These are phyloP conservation scores for Otus sunia DNA, from an alignment of 2,113 vertebrate species.

Conservation along the genomic window DNA sequence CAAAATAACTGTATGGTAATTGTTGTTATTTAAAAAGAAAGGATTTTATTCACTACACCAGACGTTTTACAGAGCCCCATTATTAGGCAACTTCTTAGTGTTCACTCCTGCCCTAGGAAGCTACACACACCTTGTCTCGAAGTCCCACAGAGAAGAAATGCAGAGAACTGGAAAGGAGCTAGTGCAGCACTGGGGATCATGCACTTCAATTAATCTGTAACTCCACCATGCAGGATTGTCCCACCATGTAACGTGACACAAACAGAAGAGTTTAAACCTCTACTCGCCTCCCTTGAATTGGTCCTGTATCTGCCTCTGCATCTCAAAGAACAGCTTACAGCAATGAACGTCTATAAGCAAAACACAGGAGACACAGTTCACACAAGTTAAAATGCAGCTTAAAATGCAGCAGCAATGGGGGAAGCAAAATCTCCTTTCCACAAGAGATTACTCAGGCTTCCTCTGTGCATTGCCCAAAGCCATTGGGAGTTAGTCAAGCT, in stretches of 20 bases:
- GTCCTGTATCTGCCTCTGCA: not conserved
- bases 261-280: not conserved
- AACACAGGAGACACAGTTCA: not conserved
- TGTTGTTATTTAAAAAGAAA: not conserved
- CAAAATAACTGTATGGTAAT: not conserved
- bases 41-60: not conserved
- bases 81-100: not conserved
- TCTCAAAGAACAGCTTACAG: not conserved
- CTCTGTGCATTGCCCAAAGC: not conserved
- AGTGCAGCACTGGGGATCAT: not conserved
- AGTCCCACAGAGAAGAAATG: not conserved
- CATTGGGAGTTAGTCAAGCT: not conserved
- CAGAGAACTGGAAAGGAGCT: not conserved
- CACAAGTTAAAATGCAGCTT: not conserved
- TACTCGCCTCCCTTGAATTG: not conserved
- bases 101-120: not conserved
- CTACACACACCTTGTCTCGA: not conserved
- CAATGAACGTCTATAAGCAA: not conserved
- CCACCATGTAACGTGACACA: rapidly evolving
- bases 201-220: not conserved
- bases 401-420: not conserved
- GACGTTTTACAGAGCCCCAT: not conserved
- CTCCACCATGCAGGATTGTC: not conserved
- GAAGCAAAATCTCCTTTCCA: not conserved
- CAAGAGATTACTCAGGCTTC: not conserved